Base-by-base conservation (phyloP, 2,888 invertebrate species). In the Salpingus planirostris region DNA sequence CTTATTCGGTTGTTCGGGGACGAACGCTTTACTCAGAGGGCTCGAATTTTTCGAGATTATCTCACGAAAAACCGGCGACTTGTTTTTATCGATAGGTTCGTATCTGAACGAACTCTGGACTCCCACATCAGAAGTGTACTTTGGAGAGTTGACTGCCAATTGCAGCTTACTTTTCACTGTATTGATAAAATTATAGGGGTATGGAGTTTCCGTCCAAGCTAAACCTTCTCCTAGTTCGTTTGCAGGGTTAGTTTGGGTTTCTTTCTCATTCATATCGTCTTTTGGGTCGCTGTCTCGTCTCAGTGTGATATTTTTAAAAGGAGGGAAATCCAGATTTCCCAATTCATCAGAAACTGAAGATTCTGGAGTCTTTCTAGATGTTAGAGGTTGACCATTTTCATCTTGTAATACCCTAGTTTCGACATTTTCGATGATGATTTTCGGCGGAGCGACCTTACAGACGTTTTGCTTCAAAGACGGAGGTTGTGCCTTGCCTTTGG, bases 181-280 rank as follows among this genome's bases (percentile, higher is more conserved):
- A 50, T 66, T 71, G 24, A 76, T 71, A 47, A 77, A 74, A 47
- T 74, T 75, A 43, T 73, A 74, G 10, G 76, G 74, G 62, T 71
- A 69, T 50, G 1, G 64, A 60, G 10, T 13, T 29, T 25, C 41
- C 29, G 14, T 21, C n/a, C n/a, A n/a, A n/a, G n/a, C n/a, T n/a
- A n/a, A n/a, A n/a, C n/a, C n/a, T n/a, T n/a, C n/a, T n/a, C n/a
- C n/a, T n/a, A n/a, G n/a, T n/a, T n/a, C n/a, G n/a, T n/a, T n/a
- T n/a, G n/a, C n/a, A n/a, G n/a, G n/a, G 15, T 33, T 25, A 15
- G 47, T 48, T 36, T 50, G 45, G 1, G 41, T 46, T 28, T 44
- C 40, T 36, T 43, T 43, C 18, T 18, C 18, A 6, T 6, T 8
- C 18, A 8, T 6, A 6, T 18, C 18, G 5, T 6, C 18, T 18